Conservation (phyloP, 2,888 invertebrate species). For the Drosophila monieri region DNA sequence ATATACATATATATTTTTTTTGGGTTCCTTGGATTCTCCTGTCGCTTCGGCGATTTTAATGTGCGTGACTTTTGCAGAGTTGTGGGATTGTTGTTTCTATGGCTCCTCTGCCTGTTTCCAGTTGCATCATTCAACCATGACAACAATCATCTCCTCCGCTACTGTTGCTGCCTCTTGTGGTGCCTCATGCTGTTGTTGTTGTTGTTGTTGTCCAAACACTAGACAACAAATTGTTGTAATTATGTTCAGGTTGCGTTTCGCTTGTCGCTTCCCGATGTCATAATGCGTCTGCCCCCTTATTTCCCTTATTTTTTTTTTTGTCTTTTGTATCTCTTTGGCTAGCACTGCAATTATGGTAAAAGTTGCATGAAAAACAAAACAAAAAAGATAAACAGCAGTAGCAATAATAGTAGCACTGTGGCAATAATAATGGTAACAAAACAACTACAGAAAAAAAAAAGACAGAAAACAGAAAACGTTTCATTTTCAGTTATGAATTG, state of each 20-base stretch:
- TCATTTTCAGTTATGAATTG: conserved; percentile 69
- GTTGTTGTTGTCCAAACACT: conserved; percentile 70
- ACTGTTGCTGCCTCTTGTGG: conserved; percentile 32
- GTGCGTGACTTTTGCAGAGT: conserved; percentile 70
- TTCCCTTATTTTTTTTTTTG: conserved; percentile 2
- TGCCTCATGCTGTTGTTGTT: conserved; percentile 32
- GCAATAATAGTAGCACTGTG: conserved; percentile 37
- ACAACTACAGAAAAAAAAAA: conserved; percentile 35
- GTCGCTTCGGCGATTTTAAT: conserved; percentile 56
- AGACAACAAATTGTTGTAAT: conserved; percentile 78
- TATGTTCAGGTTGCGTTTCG: conserved; percentile 74
- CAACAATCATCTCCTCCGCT: conserved; percentile 59
- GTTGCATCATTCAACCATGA: conserved; percentile 78
- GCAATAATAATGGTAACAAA: conserved; percentile 44
- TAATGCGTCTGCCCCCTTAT: conserved; percentile 58
- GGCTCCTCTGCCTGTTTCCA: conserved; percentile 46
- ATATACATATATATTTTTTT: conserved; percentile 15
- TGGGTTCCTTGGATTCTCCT: conserved; percentile 16
- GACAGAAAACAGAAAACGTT: conserved; percentile 49
- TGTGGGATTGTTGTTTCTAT: conserved; percentile 29
- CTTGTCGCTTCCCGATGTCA: conserved; percentile 78
- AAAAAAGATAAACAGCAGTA: conserved; percentile 17
- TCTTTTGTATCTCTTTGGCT: conserved; percentile 41
- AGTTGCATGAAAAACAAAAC: conserved; percentile 67
- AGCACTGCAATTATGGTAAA: conserved; percentile 72